Percentiles rank a stretch among this genome's conserved stretches.
phyloP scores from a whole-genome alignment of 2,888 invertebrate genomes.

The Encarsia formosa region DNA sequence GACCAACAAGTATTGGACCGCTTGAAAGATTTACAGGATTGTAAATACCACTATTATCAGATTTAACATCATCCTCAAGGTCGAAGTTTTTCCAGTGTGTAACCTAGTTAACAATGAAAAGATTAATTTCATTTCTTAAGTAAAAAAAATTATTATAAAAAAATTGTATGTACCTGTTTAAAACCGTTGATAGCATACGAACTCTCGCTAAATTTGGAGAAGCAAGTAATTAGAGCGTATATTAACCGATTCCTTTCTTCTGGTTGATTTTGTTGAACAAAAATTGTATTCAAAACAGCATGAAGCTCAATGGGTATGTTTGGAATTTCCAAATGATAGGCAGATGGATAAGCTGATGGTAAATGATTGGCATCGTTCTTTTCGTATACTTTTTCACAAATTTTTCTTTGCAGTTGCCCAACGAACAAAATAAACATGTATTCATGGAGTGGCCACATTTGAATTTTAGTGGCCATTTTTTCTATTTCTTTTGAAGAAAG shows the following conservation, averaged over 20 bases:
- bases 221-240: constrained; percentile 32
- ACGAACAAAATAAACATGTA: constrained; percentile 53
- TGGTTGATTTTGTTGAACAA: constrained; percentile 14
- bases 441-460: constrained; percentile 59
- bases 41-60: background rate
- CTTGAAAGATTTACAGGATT: constrained; percentile 5
- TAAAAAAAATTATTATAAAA: constrained; percentile 1
- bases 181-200: constrained; percentile 34
- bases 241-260: constrained; percentile 30
- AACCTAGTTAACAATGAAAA: constrained; percentile 15
- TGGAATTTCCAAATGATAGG: constrained; percentile 34
- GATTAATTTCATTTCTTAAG: background rate
- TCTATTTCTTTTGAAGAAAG: constrained; percentile 25
- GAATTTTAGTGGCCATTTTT: constrained; percentile 43
- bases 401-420: constrained; percentile 31
- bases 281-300: constrained; percentile 34
- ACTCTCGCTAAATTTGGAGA: constrained; percentile 31
- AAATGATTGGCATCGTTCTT: background rate
- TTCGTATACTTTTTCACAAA: constrained; percentile 25
- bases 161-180: constrained; percentile 15
- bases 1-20: constrained; percentile 33
- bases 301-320: constrained; percentile 39
- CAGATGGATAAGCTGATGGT: constrained; percentile 5
- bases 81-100: constrained; percentile 31
- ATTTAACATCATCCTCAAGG: constrained; percentile 16